phyloP scores from a whole-genome alignment of 2,888 invertebrate species.

The Hirtodrosophila cameraria region DNA sequence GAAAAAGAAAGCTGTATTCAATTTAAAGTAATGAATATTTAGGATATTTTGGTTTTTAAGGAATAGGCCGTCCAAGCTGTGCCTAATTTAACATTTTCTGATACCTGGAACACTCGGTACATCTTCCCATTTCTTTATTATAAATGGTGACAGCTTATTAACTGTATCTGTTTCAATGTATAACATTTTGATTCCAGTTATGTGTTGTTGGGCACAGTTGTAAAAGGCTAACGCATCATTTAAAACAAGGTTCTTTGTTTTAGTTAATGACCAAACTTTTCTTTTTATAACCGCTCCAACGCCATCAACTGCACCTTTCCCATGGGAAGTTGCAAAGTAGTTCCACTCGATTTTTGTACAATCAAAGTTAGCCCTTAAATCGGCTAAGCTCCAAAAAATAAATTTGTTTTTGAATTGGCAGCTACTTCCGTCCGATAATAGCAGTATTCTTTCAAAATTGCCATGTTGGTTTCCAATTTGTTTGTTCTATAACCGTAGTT shows the following conservation, averaged over 20 bases:
- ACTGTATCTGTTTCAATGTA: too few species aligned
- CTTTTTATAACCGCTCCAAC: background rate
- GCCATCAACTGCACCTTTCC: background rate
- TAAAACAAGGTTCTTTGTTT: background rate
- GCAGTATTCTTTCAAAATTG: background rate
- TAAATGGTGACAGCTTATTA: too few species aligned
- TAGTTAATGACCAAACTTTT: background rate
- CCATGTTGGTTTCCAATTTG: background rate
- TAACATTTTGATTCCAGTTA: too few species aligned
- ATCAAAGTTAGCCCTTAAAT: background rate
- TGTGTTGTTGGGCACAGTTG: background rate
- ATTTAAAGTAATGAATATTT: too few species aligned
- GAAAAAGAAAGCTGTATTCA: too few species aligned
- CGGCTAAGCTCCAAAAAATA: background rate
- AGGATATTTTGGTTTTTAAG: too few species aligned
- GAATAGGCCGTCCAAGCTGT: too few species aligned
- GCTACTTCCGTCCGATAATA: background rate
- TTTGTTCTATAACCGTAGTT: too few species aligned
- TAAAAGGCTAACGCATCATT: background rate
- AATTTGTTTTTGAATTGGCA: constrained; percentile 2
- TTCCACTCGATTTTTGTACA: background rate
- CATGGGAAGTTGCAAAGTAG: background rate
- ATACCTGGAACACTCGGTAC: too few species aligned
- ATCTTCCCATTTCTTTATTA: too few species aligned
- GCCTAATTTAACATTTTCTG: too few species aligned